A percentile compares a stretch with the other conserved stretches of the same genome.
phyloP scores from a whole-genome alignment of 2,113 vertebrate species.

The Anthoscopus minutus region DNA sequence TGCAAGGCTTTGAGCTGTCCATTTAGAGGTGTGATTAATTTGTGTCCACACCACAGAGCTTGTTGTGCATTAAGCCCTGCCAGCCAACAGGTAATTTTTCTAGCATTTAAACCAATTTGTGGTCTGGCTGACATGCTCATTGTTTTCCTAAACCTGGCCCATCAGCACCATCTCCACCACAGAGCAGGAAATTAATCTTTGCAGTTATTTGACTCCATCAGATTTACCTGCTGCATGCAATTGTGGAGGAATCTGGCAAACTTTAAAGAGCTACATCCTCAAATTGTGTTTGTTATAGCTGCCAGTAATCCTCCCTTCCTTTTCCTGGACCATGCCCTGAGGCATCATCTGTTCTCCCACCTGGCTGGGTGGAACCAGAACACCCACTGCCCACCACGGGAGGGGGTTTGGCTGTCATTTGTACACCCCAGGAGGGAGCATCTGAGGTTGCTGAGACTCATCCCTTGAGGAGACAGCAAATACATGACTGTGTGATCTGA shows the following conservation, averaged over 20 bases:
- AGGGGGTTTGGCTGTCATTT: not conserved
- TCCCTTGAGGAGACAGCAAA: not conserved
- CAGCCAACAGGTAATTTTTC: slow-evolving; percentile 28
- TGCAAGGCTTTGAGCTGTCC: not conserved
- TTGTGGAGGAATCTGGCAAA: not conserved
- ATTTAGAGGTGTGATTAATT: not conserved
- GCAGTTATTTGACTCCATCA: not conserved
- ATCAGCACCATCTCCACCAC: not conserved
- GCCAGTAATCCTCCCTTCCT: not conserved
- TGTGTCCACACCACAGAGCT: not conserved
- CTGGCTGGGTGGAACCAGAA: not conserved
- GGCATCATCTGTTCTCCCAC: not conserved
- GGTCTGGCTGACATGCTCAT: not conserved
- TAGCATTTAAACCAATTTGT: slow-evolving; percentile 20
- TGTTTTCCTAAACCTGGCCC: slow-evolving; percentile 19
- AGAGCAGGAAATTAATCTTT: slow-evolving; percentile 44
- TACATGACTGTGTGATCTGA: not conserved
- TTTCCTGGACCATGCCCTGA: not conserved
- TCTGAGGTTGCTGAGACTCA: not conserved
- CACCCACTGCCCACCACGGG: not conserved
- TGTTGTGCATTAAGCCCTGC: not conserved
- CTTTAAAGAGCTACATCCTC: not conserved
- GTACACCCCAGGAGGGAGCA: not conserved
- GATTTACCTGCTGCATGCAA: slow-evolving; percentile 16
- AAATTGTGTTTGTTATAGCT: not conserved